Evolutionary conservation across 1,140 invertebrate genomes (phyloP), one percentile per base, ranked within the genome.

Genomic region (Bombus impatiens): DNA sequence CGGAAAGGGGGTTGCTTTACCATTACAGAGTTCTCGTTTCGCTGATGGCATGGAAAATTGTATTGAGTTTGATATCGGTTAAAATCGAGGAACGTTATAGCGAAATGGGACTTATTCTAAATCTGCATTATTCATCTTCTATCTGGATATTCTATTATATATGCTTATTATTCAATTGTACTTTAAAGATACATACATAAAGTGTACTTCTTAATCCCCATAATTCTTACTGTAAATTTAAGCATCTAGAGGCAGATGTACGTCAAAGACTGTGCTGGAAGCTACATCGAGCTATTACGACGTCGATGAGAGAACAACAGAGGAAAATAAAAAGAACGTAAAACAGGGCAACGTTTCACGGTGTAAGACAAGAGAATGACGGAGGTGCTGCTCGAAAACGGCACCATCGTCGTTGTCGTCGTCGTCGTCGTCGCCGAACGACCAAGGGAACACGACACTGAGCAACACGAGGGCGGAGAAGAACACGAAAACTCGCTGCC

Each of bases 401-500:
- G 9, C 72, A 15, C 12, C 53, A 53, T 57, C 62, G 72, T 42
- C 62, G 72, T 83, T n/a, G 71, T 62, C 22, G 59, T 32, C 62
- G 32, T 57, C 62, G 32, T 57, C 47, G n/a, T 47, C 68, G 68
- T 74, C 53, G 83, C 32, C 25, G 42, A 71, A 47, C 57, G 77
- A 78, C 75, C 35, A 78, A 28, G 78, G 68, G 70, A 85, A 85
- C 83, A 80, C 77, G 83, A 80, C 47, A 57, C 68, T 68, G 57
- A 74, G 78, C 77, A 65, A 75, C 53, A 67, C 75, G 82, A 44
- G 57, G 82, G 81, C 57, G 82, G 68, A 79, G 59, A 74, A 80
- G 86, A 85, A 87, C 71, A 80, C 77, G 83, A 87, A 88, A 88
- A 75, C 74, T 53, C 67, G 84, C 28, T 82, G 84, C 77, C 87